These are phyloP conservation scores for Euphonia xanthogaster DNA, from an alignment of 2,797 vertebrate species.

Conservation along the genomic window DNA sequence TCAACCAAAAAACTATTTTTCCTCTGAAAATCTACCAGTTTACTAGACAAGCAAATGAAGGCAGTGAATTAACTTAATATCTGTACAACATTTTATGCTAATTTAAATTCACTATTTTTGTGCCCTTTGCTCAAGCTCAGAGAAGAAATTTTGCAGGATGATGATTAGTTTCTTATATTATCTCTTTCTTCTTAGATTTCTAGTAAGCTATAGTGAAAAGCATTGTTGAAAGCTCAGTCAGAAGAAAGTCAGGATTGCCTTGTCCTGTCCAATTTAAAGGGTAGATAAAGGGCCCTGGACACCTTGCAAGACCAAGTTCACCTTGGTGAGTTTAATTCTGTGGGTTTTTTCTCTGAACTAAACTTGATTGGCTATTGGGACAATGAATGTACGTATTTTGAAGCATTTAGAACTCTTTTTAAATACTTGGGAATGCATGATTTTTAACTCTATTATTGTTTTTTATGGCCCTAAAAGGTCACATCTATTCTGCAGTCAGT, in stretches of 20 bases:
- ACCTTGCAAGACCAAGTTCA: background rate
- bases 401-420: background rate
- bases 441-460: background rate
- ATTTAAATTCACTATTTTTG: background rate
- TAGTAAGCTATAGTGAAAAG: background rate
- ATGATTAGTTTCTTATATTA: background rate
- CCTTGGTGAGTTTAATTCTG: background rate
- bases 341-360: background rate
- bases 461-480: slow-evolving; percentile 4
- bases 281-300: background rate
- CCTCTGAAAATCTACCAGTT: background rate
- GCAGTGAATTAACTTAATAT: background rate
- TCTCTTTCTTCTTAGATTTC: background rate
- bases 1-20: background rate
- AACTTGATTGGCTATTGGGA: background rate
- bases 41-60: background rate
- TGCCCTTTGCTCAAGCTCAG: background rate
- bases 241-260: background rate
- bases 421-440: background rate
- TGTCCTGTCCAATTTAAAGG: background rate
- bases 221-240: background rate
- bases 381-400: background rate
- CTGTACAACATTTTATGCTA: background rate
- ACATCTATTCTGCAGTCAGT: slow-evolving; percentile 18
- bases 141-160: background rate